Evolutionary conservation across 2,797 vertebrate genomes (phyloP), one percentile per base, ranked within the genome.

Genomic region (Aplochiton taeniatus): DNA sequence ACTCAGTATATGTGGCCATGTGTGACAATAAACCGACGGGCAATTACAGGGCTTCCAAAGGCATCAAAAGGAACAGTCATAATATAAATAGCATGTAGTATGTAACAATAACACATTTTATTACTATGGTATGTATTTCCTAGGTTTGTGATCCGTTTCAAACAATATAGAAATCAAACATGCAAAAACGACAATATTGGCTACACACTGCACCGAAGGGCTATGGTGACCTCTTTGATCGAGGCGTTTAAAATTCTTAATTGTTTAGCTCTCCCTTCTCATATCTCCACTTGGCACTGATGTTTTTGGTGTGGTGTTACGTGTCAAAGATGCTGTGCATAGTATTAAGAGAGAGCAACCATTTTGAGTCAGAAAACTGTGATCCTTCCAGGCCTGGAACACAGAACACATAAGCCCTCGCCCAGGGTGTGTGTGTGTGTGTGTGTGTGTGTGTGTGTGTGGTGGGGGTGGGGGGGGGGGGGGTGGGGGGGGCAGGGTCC

Each of bases 1-100:
- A 73, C 71, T 85, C 81, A 45, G 73, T 73, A 82, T 79, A 83
- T 68, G 78, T 81, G 78, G 76, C 65, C 69, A 69, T 63, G 63
- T 74, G 66, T 78, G 66, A 76, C 74, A 74, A 83, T 73, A 80
- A 82, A 80, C 66, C 71, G 8, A 44, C 45, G 14, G 61, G 44
- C 6, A 31, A n/a, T n/a, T 31, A 31, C 31, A 31, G 31, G 3
- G n/a, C n/a, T n/a, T n/a, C n/a, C n/a, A n/a, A n/a, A n/a, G n/a
- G n/a, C n/a, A n/a, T n/a, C n/a, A n/a, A n/a, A n/a, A 60, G 52
- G 79, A 61, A 78, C 68, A n/a, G 51, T 53, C 19, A 50, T n/a
- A 61, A 19, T 17, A 50, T n/a, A n/a, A n/a, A n/a, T n/a, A n/a
- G n/a, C n/a, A n/a, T n/a, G n/a, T 70, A 64, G 12, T 4, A 17